Evolutionary conservation across 2,888 invertebrate genomes (phyloP).

Genomic region (Rotaria magnacalcarata): DNA sequence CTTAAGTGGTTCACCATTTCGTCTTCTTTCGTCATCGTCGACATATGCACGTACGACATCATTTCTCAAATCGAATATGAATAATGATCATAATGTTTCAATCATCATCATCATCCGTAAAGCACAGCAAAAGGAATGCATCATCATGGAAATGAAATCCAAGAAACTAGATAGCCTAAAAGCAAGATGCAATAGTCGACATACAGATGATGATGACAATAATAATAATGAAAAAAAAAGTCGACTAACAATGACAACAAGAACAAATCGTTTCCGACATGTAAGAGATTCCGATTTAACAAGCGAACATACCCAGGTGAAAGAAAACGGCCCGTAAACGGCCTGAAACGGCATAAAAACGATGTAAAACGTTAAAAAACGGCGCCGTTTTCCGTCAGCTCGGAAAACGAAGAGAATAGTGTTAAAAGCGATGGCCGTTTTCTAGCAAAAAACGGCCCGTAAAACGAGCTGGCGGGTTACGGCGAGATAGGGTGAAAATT

Average conservation of each 20-base stretch:
- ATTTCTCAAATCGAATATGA: neutral
- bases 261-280: neutral
- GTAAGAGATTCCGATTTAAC: neutral
- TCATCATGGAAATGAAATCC: slow-evolving; percentile 11
- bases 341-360: too few species aligned
- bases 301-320: neutral
- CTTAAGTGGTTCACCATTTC: neutral
- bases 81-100: neutral
- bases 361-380: too few species aligned
- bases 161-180: slow-evolving; percentile 17
- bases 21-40: neutral
- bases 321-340: too few species aligned
- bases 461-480: too few species aligned
- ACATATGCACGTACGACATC: neutral
- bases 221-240: neutral
- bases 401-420: too few species aligned
- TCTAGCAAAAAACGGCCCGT: too few species aligned
- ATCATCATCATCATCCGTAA: neutral
- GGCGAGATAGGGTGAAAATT: too few species aligned
- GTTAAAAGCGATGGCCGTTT: too few species aligned
- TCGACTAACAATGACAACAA: slow-evolving; percentile 29
- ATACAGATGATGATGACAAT: neutral
- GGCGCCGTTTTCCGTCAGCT: too few species aligned
- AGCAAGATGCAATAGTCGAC: neutral
- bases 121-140: neutral